Conservation (phyloP, 2,113 vertebrate genomes). For the Rhadina sibilatrix region DNA sequence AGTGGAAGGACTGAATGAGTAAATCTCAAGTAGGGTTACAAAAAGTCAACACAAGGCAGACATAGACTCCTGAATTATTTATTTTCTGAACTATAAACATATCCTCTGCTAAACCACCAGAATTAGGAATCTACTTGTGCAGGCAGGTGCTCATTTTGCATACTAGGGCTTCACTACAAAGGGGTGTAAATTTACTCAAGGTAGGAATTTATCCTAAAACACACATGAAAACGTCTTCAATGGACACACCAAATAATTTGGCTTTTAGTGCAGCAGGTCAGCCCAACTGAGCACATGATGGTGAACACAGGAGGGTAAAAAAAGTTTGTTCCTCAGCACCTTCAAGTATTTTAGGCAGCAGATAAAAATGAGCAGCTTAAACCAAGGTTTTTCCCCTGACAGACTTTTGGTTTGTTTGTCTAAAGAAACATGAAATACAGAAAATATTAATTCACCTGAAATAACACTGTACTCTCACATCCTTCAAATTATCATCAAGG, state of each 20-base stretch:
- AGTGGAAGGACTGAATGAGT: background rate
- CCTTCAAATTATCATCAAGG: background rate
- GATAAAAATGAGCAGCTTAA: background rate
- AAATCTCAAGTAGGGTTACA: background rate
- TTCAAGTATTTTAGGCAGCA: background rate
- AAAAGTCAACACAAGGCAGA: background rate
- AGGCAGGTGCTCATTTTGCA: background rate
- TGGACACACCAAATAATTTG: background rate
- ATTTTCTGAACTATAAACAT: background rate
- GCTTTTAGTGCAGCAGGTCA: background rate
- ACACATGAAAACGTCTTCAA: fast-evolving
- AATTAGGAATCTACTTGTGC: background rate
- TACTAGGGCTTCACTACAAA: background rate
- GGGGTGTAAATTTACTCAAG: background rate
- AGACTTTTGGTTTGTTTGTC: background rate
- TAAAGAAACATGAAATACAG: background rate
- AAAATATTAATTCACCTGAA: background rate
- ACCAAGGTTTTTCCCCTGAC: background rate
- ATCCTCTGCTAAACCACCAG: background rate
- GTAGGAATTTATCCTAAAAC: background rate
- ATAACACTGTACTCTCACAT: background rate
- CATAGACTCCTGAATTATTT: background rate
- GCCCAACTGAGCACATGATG: background rate
- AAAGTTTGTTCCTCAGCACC: background rate
- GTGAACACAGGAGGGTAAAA: background rate